phyloP scores from a whole-genome alignment of 2,888 invertebrate species.

The Caenorhabditis sp. region DNA sequence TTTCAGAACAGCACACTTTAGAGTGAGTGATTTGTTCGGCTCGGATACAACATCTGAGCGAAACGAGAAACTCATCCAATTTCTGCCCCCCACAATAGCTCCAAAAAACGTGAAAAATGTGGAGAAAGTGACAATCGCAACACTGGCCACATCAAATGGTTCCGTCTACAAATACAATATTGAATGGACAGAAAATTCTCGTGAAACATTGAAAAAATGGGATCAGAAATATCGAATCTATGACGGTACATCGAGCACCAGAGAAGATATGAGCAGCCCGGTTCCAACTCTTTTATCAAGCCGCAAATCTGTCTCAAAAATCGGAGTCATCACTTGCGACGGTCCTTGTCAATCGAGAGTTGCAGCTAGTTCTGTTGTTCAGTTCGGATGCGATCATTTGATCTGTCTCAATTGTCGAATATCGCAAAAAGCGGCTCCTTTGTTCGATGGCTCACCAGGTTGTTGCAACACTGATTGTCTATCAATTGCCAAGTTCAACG shows the following conservation, averaged over 20 bases:
- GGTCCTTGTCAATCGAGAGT: constrained; percentile 21
- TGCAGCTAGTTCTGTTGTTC: constrained; percentile 1
- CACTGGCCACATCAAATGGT: neutral
- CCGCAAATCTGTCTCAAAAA: neutral
- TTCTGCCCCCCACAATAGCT: neutral
- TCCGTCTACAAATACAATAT: neutral
- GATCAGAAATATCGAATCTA: neutral
- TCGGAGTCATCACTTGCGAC: constrained; percentile 11
- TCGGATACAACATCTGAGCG: neutral
- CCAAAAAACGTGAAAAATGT: neutral
- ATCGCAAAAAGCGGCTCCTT: constrained; percentile 11
- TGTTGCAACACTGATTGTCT: constrained; percentile 1
- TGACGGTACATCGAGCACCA: neutral
- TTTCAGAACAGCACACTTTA: neutral
- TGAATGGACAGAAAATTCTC: neutral
- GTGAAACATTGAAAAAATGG: neutral
- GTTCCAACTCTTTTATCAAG: neutral
- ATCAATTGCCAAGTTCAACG: neutral
- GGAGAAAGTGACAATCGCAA: neutral
- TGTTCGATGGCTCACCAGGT: constrained; percentile 18
- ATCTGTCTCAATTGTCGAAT: constrained; percentile 27
- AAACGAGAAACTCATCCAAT: neutral
- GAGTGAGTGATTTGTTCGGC: neutral
- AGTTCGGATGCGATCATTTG: constrained; percentile 35
- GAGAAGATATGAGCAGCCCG: no score